Conservation (phyloP, 1,140 invertebrate genomes). For the Pemphigus obesinymphae region DNA sequence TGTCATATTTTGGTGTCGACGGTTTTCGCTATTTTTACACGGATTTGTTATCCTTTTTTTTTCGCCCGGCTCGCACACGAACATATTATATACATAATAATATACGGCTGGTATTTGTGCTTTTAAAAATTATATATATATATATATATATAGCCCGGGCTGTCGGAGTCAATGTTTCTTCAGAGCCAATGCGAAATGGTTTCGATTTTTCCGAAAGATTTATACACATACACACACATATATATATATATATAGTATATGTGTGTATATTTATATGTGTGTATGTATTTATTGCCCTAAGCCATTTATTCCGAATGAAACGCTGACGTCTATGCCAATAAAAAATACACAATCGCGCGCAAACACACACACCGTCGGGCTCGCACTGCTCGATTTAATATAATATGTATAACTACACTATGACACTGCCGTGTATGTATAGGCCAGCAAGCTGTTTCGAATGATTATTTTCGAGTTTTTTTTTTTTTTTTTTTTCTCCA, state of each 20-base stretch:
- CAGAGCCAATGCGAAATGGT: not conserved
- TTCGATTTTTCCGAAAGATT: not conserved
- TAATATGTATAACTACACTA: too few relatives aligned
- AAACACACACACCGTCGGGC: too few relatives aligned
- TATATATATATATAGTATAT: too few relatives aligned
- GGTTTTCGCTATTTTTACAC: constrained; percentile 1
- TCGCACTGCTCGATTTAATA: too few relatives aligned
- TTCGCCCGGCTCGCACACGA: not conserved
- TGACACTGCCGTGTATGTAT: too few relatives aligned
- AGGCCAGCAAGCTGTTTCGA: not conserved
- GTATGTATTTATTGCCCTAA: not conserved
- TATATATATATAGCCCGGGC: not conserved
- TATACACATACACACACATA: too few relatives aligned
- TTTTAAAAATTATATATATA: not conserved
- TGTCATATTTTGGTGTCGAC: constrained; percentile 1
- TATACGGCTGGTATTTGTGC: too few relatives aligned
- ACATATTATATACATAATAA: too few relatives aligned
- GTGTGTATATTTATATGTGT: too few relatives aligned
- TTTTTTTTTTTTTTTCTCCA: too few relatives aligned
- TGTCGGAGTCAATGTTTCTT: constrained; percentile 6
- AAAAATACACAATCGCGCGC: not conserved
- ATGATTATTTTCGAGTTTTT: not conserved
- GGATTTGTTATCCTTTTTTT: not conserved
- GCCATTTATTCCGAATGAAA: constrained; percentile 9
- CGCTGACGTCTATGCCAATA: constrained; percentile 22